Base-by-base conservation (phyloP, 2,888 invertebrate genomes). In the Diloba caeruleocephala region DNA sequence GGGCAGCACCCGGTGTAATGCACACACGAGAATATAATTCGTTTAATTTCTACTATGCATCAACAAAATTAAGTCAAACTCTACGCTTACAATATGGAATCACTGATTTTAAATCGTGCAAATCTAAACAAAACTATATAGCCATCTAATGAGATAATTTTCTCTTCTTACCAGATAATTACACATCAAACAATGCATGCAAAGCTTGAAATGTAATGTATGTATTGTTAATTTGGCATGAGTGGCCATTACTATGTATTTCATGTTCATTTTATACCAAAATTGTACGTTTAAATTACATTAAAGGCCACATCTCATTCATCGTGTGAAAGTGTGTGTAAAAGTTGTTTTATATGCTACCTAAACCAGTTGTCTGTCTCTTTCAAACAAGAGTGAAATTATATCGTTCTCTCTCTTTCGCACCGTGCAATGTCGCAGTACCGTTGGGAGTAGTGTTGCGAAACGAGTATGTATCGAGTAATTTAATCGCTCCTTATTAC, bases 281-380 rank as follows among this genome's bases (percentile, higher is more conserved):
- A 31, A 25, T 53, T 21, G 31, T 38, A 52, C 31, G 14, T 36
- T 54, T 54, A 63, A 58, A 69, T 66, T 66, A 57, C 55, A 10
- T 45, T 49, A 17, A 25, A 26, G 17, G 29, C 42, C 56, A 48
- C 56, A 61, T 69, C 60, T 65, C 44, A 61, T 53, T 52, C 48
- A 68, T 55, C 69, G 65, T 72, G 76, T 76, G 80, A 84, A 79
- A 84, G 84, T 74, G 68, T 61, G 66, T 71, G 76, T 78, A 75
- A 76, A 78, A 81, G 74, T 76, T 74, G 77, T 77, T 79, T 75
- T 66, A 68, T 62, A 37, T 61, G 55, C 65, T 70, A 68, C 71
- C 62, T 71, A 69, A 71, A 71, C 66, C 61, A 48, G 43, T 68
- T 34, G 36, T 66, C 28, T 54, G 0, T 75, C 77, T 73, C 62